Percentiles rank a stretch among this genome's conserved stretches.
Evolutionary conservation across 2,113 vertebrate species (phyloP).

Genomic region (Tympanuchus pallidicinctus): DNA sequence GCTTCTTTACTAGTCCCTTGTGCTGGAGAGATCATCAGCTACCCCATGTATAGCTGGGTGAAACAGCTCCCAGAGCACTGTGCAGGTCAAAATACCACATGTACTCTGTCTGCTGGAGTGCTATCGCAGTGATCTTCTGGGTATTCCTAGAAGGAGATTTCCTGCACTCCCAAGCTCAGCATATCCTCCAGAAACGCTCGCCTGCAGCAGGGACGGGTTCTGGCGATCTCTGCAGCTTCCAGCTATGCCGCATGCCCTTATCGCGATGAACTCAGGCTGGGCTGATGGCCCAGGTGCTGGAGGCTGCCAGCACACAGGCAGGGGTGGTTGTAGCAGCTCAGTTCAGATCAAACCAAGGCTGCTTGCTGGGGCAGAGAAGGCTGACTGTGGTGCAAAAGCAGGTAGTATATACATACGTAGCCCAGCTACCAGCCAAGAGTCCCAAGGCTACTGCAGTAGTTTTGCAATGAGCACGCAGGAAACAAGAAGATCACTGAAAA

Average conservation of each 20-base stretch:
- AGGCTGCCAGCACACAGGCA: not conserved
- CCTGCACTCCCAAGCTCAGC: not conserved
- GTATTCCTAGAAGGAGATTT: not conserved
- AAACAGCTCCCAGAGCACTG: not conserved
- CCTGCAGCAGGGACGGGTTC: not conserved
- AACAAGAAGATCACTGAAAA: not conserved
- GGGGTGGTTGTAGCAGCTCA: not conserved
- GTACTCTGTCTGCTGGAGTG: not conserved
- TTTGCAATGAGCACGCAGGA: not conserved
- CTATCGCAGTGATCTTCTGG: not conserved
- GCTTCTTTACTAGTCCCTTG: accelerated
- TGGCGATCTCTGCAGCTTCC: not conserved
- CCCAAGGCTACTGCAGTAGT: not conserved
- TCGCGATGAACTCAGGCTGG: accelerated
- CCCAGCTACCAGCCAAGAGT: not conserved
- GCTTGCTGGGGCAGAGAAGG: not conserved
- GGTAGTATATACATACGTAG: not conserved
- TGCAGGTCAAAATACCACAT: not conserved
- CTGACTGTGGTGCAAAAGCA: not conserved
- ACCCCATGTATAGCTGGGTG: not conserved
- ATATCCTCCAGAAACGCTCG: not conserved
- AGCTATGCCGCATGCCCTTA: not conserved
- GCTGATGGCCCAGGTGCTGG: not conserved
- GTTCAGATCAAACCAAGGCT: accelerated
- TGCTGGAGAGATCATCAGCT: not conserved